Conservation (phyloP, 2,888 invertebrate genomes). For the Lycophotia porphyrea region DNA sequence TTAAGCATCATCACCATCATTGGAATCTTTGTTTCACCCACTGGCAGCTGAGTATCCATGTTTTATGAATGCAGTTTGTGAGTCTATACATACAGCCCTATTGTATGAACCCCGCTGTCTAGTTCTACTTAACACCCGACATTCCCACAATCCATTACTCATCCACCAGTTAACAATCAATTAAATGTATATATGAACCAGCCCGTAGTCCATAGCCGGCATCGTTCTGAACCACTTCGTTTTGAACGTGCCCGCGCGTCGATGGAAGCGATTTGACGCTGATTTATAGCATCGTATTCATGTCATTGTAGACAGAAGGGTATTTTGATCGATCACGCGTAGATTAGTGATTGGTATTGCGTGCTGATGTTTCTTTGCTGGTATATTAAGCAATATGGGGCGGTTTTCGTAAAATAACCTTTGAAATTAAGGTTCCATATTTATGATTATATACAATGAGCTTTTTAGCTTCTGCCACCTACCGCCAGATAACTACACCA, state of each 20-base stretch:
- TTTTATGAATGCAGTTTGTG: not conserved
- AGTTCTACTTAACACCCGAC: slow-evolving; percentile 19
- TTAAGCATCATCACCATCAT: not conserved
- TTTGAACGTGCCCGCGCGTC: slow-evolving; percentile 20
- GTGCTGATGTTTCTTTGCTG: slow-evolving; percentile 18
- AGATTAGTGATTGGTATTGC: slow-evolving; percentile 26
- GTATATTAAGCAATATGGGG: not conserved
- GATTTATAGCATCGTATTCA: slow-evolving; percentile 54
- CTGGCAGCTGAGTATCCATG: not conserved
- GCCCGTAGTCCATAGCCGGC: slow-evolving; percentile 42
- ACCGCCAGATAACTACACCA: not conserved
- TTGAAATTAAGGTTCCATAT: not conserved
- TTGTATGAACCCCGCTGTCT: not conserved
- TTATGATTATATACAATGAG: not conserved
- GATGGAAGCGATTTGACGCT: slow-evolving; percentile 44
- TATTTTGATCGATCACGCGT: slow-evolving; percentile 53
- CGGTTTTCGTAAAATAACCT: not conserved
- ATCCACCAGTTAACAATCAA: slow-evolving; percentile 35
- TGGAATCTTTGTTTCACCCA: not conserved
- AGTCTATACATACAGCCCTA: not conserved
- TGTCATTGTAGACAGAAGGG: slow-evolving; percentile 26
- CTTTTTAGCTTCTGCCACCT: not conserved
- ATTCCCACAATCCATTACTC: slow-evolving; percentile 24
- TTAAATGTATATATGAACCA: slow-evolving; percentile 37
- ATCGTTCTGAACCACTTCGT: slow-evolving; percentile 25